Evolutionary conservation across 1,140 invertebrate genomes (phyloP).

Genomic region (Hypothenemus hampei): DNA sequence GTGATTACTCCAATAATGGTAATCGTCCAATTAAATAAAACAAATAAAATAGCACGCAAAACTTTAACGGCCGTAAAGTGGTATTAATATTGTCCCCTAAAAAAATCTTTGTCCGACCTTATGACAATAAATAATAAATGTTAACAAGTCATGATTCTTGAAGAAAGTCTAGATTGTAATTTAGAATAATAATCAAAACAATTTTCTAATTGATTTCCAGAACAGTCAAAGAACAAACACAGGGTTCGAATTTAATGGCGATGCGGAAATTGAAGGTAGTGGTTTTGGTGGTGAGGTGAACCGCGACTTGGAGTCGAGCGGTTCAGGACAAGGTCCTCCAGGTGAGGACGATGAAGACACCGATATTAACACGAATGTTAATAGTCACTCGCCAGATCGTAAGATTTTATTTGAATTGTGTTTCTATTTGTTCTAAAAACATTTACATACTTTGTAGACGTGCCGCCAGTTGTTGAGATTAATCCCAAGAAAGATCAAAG

Average conservation of each 20-base stretch:
- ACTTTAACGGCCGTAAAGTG: too few relatives aligned
- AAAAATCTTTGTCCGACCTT: too few relatives aligned
- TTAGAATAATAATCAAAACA: too few relatives aligned
- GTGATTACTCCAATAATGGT: too few relatives aligned
- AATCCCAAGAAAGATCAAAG: constrained; percentile 9
- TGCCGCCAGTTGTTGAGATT: neutral
- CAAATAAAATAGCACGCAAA: too few relatives aligned
- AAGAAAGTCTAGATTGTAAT: too few relatives aligned
- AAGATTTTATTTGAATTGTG: neutral
- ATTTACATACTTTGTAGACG: too few relatives aligned
- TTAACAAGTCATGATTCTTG: too few relatives aligned
- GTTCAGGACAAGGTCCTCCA: constrained; percentile 64
- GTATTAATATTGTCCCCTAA: too few relatives aligned
- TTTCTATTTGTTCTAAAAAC: neutral
- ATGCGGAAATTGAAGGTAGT: constrained; percentile 48
- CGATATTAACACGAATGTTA: constrained; percentile 10
- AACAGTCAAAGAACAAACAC: constrained; percentile 28
- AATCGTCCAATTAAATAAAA: too few relatives aligned
- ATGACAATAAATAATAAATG: too few relatives aligned
- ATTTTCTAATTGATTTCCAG: too few relatives aligned
- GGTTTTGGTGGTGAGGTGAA: constrained; percentile 49
- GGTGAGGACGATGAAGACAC: constrained; percentile 49
- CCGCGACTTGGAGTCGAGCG: constrained; percentile 61
- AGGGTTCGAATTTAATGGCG: constrained; percentile 42
- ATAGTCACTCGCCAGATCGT: neutral